Percentiles rank a stretch among this genome's conserved stretches.
phyloP scores from a whole-genome alignment of 2,888 invertebrate species.

The Drosophila eohydei region DNA sequence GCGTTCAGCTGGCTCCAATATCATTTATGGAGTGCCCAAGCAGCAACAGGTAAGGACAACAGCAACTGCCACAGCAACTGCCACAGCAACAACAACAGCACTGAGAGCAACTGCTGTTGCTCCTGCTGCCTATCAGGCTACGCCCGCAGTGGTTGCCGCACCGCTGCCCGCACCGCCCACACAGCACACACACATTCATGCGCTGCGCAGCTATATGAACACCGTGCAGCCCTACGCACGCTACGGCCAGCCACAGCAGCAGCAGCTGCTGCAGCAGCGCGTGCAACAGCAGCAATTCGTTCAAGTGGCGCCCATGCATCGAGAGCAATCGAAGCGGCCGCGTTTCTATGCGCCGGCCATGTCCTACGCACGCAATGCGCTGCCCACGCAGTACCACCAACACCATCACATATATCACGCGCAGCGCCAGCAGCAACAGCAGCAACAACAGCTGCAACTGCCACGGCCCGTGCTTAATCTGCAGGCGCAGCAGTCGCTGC shows the following conservation, averaged over 20 bases:
- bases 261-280: slow-evolving; percentile 32
- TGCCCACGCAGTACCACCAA: slow-evolving; percentile 55
- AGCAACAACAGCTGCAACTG: slow-evolving; percentile 3
- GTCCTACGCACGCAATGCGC: slow-evolving; percentile 57
- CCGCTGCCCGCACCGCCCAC: slow-evolving; percentile 54
- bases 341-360: slow-evolving; percentile 70
- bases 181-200: slow-evolving; percentile 64
- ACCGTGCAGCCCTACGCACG: slow-evolving; percentile 74
- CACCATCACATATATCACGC: slow-evolving; percentile 29
- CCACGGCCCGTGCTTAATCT: slow-evolving; percentile 41
- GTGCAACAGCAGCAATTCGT: slow-evolving; percentile 50
- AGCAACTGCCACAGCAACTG: slow-evolving; percentile 20
- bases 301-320: slow-evolving; percentile 69
- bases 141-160: slow-evolving; percentile 11
- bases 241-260: slow-evolving; percentile 67
- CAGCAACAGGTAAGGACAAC: slow-evolving; percentile 34
- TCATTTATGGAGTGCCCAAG: slow-evolving; percentile 63
- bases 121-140: slow-evolving; percentile 22
- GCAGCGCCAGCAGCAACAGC: slow-evolving; percentile 24
- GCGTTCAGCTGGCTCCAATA: slow-evolving; percentile 20
- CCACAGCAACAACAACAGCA: slow-evolving; percentile 5
- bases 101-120: slow-evolving; percentile 13
- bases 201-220: slow-evolving; percentile 77
- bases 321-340: slow-evolving; percentile 66
- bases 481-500: slow-evolving; percentile 66